phyloP scores from a whole-genome alignment of 2,797 vertebrate species.

The Dipus sagitta region DNA sequence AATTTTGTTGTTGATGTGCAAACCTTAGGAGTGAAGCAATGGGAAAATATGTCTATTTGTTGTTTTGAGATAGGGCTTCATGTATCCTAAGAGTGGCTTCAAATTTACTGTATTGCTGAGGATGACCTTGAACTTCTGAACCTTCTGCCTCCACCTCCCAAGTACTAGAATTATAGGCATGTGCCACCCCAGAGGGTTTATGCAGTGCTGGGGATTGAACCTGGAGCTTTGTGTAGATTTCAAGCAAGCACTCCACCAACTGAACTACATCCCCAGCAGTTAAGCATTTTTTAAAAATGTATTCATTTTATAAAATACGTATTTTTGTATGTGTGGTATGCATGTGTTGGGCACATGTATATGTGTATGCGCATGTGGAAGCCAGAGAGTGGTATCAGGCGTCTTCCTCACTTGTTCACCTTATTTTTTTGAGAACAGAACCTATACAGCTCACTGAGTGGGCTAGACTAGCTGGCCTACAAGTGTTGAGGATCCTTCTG shows the following conservation, averaged over 20 bases:
- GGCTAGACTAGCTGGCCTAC: no score
- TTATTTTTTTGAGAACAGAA: no score
- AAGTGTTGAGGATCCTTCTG: no score
- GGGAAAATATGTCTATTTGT: neutral
- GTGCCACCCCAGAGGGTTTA: neutral
- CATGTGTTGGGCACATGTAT: no score
- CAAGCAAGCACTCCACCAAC: neutral
- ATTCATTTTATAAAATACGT: no score
- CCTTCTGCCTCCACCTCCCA: neutral
- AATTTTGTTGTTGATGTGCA: constrained; percentile 43
- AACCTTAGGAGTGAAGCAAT: constrained; percentile 1
- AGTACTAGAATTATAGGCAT: neutral
- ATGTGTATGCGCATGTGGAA: no score
- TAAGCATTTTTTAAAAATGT: no score
- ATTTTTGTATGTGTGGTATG: no score
- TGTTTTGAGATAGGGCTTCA: neutral
- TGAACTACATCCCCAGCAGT: neutral
- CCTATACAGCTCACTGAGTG: no score
- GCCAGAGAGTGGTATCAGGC: no score
- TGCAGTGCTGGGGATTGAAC: neutral
- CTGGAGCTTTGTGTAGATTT: neutral
- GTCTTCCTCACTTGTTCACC: no score
- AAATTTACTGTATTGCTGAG: neutral
- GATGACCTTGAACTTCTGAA: neutral
- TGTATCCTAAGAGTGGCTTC: neutral